phyloP scores from a whole-genome alignment of 1,140 invertebrate species.

The Liolophura sinensis region DNA sequence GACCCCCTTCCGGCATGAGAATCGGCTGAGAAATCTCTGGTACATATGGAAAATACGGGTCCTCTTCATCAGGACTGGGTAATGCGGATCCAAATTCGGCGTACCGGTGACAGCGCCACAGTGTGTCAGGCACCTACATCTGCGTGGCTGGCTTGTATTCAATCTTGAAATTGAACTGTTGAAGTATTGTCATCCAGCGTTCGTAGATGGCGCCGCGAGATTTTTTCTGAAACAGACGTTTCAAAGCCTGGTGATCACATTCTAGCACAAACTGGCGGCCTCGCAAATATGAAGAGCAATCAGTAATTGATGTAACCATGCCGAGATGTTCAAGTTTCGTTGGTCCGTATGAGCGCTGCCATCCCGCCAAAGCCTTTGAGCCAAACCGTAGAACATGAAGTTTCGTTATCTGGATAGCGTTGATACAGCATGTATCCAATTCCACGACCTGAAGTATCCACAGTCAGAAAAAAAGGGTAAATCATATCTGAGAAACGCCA shows the following conservation, averaged over 20 bases:
- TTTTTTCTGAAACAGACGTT: no score
- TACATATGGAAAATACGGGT: slow-evolving; percentile 21
- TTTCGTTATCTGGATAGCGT: slow-evolving; percentile 8
- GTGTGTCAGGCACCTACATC: slow-evolving; percentile 16
- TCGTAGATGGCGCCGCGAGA: no score
- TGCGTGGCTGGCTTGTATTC: slow-evolving; percentile 14
- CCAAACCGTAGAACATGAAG: slow-evolving; percentile 14
- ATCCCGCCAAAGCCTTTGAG: slow-evolving; percentile 19
- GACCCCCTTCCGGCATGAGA: no score
- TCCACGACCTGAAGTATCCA: background rate
- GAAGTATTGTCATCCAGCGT: slow-evolving; percentile 19
- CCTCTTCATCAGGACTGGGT: slow-evolving; percentile 18
- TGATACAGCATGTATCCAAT: slow-evolving; percentile 27
- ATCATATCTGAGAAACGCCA: no score
- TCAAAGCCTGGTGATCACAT: no score
- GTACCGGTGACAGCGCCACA: slow-evolving; percentile 5
- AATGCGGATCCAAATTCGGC: no score
- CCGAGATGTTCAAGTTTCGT: slow-evolving; percentile 26
- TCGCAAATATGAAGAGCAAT: slow-evolving; percentile 22
- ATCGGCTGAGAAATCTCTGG: slow-evolving; percentile 4
- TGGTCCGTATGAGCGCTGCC: slow-evolving; percentile 27
- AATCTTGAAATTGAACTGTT: slow-evolving; percentile 23
- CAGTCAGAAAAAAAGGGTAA: slow-evolving; percentile 10
- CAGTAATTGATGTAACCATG: slow-evolving; percentile 18
- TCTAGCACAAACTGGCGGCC: slow-evolving; percentile 18